phyloP scores from a whole-genome alignment of 2,797 vertebrate species.

The Centropyge bicolor region DNA sequence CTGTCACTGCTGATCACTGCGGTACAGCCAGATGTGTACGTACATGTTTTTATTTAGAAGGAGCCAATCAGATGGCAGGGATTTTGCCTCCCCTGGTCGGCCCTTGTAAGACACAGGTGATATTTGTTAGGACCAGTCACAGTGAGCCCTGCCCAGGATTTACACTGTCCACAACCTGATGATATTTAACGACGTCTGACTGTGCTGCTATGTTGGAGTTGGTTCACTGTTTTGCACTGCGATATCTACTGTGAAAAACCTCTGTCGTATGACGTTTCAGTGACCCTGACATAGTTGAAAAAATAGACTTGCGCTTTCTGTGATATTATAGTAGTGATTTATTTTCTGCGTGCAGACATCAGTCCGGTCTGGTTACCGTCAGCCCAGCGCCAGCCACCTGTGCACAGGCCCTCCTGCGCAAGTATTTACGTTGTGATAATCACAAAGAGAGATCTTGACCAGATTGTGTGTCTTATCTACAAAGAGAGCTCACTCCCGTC shows the following conservation, averaged over 20 bases:
- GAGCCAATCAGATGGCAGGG: slow-evolving; percentile 43
- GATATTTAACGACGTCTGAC: slow-evolving; percentile 29
- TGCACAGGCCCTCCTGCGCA: slow-evolving; percentile 34
- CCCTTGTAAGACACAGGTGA: slow-evolving; percentile 38
- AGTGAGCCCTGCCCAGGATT: slow-evolving; percentile 8
- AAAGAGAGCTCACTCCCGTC: slow-evolving; percentile 50
- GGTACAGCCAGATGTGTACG: slow-evolving; percentile 15
- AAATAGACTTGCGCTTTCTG: slow-evolving; percentile 16
- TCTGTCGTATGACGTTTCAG: background rate
- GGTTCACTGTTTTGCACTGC: slow-evolving; percentile 5
- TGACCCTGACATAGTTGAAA: slow-evolving; percentile 23
- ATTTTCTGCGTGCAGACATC: slow-evolving; percentile 23
- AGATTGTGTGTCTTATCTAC: slow-evolving; percentile 61
- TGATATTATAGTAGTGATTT: slow-evolving; percentile 46
- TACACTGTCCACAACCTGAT: slow-evolving; percentile 7
- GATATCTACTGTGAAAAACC: slow-evolving; percentile 12
- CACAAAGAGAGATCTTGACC: slow-evolving; percentile 50
- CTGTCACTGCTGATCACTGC: slow-evolving; percentile 37
- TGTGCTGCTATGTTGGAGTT: background rate
- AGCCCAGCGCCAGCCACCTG: slow-evolving; percentile 62
- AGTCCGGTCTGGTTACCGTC: slow-evolving; percentile 61
- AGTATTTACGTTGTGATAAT: slow-evolving; percentile 63
- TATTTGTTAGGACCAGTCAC: slow-evolving; percentile 29
- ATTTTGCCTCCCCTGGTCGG: slow-evolving; percentile 12
- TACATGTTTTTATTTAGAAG: slow-evolving; percentile 51